Conservation (phyloP, 64 coral and sea anemone species). For the Dendrophyllia cribrosa region DNA sequence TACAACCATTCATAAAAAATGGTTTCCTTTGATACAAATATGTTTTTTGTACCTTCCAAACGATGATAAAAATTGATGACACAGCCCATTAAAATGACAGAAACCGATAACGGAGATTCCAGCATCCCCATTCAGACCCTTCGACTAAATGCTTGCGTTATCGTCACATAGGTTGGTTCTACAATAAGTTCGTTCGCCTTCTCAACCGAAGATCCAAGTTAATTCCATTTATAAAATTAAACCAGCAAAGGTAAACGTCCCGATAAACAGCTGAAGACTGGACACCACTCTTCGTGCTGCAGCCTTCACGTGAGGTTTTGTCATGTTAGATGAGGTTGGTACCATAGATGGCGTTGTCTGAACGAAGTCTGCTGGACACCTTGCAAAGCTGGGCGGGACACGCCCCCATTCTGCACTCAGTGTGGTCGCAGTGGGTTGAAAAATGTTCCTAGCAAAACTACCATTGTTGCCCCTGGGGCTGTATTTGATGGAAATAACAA, state of each 20-base stretch:
- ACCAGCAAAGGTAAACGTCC: not conserved
- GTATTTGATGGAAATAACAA: slow-evolving; percentile 36
- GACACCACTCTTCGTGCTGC: not conserved
- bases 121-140: too few relatives aligned
- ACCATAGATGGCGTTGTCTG: too few relatives aligned
- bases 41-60: too few relatives aligned
- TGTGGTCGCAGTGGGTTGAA: not conserved
- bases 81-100: too few relatives aligned
- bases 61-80: too few relatives aligned
- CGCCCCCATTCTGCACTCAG: not conserved
- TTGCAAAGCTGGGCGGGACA: not conserved
- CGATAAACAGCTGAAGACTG: not conserved
- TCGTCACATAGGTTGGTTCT: too few relatives aligned
- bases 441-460: slow-evolving; percentile 2
- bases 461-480: not conserved
- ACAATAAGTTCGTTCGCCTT: too few relatives aligned
- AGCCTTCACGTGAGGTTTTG: not conserved
- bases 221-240: not conserved
- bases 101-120: too few relatives aligned
- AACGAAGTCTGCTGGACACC: not conserved
- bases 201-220: too few relatives aligned
- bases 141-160: too few relatives aligned
- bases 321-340: not conserved
- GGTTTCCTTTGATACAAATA: too few relatives aligned
- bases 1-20: too few relatives aligned